phyloP scores from a whole-genome alignment of 1,140 invertebrate species.

The Drosophila tsacasi region DNA sequence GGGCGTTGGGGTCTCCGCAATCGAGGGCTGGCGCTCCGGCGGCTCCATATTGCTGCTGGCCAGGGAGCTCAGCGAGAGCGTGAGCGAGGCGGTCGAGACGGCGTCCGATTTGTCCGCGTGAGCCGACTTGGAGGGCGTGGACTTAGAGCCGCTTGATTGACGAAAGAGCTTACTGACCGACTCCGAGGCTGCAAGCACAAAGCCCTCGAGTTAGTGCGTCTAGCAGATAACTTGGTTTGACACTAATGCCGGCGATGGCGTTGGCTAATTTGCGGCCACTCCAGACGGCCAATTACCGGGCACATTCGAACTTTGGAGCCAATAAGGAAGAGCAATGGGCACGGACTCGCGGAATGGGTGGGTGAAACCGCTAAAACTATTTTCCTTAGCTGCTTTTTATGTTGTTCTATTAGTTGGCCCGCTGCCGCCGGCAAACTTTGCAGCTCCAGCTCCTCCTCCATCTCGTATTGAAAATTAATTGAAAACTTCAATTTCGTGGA shows the following conservation, averaged over 20 bases:
- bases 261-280: slow-evolving; percentile 70
- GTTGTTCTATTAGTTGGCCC: slow-evolving; percentile 47
- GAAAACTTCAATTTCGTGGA: slow-evolving; percentile 74
- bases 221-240: slow-evolving; percentile 67
- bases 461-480: slow-evolving; percentile 77
- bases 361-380: slow-evolving; percentile 55
- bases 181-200: slow-evolving; percentile 73
- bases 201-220: slow-evolving; percentile 52
- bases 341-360: neutral
- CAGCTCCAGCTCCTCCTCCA: slow-evolving; percentile 5
- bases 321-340: slow-evolving; percentile 11
- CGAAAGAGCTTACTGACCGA: slow-evolving; percentile 85
- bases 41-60: slow-evolving; percentile 56
- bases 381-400: slow-evolving; percentile 46
- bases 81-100: slow-evolving; percentile 65
- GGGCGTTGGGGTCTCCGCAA: slow-evolving; percentile 64
- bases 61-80: slow-evolving; percentile 74
- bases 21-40: slow-evolving; percentile 59
- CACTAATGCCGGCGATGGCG: slow-evolving; percentile 71
- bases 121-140: slow-evolving; percentile 61
- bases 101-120: slow-evolving; percentile 69
- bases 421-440: slow-evolving; percentile 26
- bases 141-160: slow-evolving; percentile 69
- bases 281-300: slow-evolving; percentile 64
- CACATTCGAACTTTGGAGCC: slow-evolving; percentile 55